Evolutionary conservation across 2,113 vertebrate genomes (phyloP).

Genomic region (Geococcyx californianus): DNA sequence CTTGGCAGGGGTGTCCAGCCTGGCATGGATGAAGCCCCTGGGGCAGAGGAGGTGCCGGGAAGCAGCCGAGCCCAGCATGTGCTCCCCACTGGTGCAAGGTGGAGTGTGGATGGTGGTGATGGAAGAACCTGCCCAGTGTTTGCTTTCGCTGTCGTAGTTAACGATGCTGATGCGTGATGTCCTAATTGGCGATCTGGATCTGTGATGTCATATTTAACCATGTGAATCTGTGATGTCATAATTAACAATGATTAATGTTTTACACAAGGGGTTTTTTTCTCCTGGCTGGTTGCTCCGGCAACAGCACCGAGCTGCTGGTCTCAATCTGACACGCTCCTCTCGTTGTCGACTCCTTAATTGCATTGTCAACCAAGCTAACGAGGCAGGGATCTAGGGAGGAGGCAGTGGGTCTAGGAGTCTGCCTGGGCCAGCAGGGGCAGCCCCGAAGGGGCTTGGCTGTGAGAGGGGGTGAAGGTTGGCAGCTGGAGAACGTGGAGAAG

Average conservation of each 20-base stretch:
- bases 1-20: fast-evolving
- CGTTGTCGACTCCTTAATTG: neutral
- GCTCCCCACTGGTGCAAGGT: fast-evolving
- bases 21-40: fast-evolving
- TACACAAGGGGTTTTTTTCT: neutral
- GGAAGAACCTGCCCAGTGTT: neutral
- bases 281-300: constrained; percentile 33
- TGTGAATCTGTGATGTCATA: neutral
- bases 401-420: fast-evolving
- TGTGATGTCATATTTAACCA: constrained; percentile 8
- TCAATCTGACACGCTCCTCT: neutral
- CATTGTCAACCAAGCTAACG: neutral
- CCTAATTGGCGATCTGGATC: neutral
- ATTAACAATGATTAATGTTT: constrained; percentile 51
- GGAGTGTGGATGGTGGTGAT: neutral
- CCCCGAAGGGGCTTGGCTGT: fast-evolving
- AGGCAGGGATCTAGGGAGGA: neutral
- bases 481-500: neutral
- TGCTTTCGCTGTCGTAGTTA: fast-evolving
- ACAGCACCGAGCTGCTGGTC: neutral
- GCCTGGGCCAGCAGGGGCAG: neutral
- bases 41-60: neutral
- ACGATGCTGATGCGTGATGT: neutral
- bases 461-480: neutral
- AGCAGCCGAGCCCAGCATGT: fast-evolving